Evolutionary conservation across 2,113 vertebrate genomes (phyloP), one percentile per base, ranked within the genome.

Genomic region (Gadus macrocephalus): DNA sequence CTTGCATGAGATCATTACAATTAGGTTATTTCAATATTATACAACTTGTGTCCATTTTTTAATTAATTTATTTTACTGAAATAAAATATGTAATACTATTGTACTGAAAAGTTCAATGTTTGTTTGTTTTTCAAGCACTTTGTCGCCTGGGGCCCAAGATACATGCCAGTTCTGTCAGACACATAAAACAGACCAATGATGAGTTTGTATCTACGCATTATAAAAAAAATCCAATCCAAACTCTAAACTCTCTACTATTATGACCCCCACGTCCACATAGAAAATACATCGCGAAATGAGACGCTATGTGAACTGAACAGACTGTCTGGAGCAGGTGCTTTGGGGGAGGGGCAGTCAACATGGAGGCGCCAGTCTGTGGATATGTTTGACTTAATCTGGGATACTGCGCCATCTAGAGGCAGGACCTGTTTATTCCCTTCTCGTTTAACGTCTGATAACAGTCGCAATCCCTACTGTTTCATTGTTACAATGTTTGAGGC

Each of bases 81-180:
- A 88, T 89, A 90, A 91, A 89, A 88, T 65, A 84, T 86, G 84
- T 88, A 81, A 87, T 88, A 89, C 83, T 89, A 90, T 87, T 70
- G 79, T 70, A 65, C 58, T 67, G 70, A 53, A 27, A 14, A 14
- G 61, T 22, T 61, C n/a, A 20, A n/a, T 62, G 12, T 25, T 22
- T 55, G 42, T 53, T 6, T 22, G 22, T 25, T 25, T 49, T 49
- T 12, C 8, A 49, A 49, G 12, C 8, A 49, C 1, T 6, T 49
- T 49, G 42, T 49, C 8, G 12, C 12, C 11, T 49, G 2, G n/a
- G n/a, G 22, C 22, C 22, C 3, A 61, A 61, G 58, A 60, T 20
- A 14, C 42, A 49, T 49, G 8, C 8, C 42, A 35, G 31, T 35
- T 35, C 31, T 35, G 31, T 35, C 31, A 4, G 31, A 35, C 31